These are phyloP conservation scores for Gymnarchus niloticus DNA, from an alignment of 2,113 vertebrate genomes.

Conservation along the genomic window DNA sequence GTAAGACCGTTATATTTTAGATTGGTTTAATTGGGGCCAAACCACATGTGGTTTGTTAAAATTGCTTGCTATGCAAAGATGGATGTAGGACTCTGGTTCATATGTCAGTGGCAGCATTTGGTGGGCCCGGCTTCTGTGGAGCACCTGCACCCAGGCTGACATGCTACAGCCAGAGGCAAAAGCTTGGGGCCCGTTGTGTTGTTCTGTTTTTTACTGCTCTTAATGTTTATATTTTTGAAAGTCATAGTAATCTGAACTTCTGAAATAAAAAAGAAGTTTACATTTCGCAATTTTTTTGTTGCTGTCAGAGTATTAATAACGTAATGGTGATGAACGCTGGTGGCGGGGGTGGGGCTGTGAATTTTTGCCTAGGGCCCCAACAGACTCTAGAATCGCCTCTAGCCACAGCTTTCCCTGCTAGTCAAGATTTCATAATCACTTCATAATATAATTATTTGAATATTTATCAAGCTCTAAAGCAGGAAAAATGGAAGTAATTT, in stretches of 20 bases:
- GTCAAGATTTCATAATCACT: not conserved
- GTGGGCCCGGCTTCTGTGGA: no score
- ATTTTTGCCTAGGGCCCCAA: not conserved
- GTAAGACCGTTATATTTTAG: not conserved
- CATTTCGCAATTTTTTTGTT: no score
- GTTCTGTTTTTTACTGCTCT: no score
- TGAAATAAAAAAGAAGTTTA: no score
- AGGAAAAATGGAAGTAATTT: not conserved
- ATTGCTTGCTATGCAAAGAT: not conserved
- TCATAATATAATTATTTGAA: not conserved
- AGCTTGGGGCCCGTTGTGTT: no score
- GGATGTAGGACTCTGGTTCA: not conserved
- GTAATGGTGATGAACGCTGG: no score
- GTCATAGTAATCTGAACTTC: no score
- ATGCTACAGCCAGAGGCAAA: no score
- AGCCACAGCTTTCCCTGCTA: not conserved
- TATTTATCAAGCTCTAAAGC: not conserved
- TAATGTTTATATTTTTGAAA: no score
- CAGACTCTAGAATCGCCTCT: not conserved
- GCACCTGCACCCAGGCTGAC: no score
- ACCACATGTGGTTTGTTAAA: not conserved
- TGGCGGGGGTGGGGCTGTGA: no score
- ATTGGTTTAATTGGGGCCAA: constrained; percentile 5
- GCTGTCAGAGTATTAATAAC: no score
- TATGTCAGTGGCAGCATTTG: not conserved